Evolutionary conservation across 1,140 invertebrate genomes (phyloP).

Genomic region (Danaus plexippus): DNA sequence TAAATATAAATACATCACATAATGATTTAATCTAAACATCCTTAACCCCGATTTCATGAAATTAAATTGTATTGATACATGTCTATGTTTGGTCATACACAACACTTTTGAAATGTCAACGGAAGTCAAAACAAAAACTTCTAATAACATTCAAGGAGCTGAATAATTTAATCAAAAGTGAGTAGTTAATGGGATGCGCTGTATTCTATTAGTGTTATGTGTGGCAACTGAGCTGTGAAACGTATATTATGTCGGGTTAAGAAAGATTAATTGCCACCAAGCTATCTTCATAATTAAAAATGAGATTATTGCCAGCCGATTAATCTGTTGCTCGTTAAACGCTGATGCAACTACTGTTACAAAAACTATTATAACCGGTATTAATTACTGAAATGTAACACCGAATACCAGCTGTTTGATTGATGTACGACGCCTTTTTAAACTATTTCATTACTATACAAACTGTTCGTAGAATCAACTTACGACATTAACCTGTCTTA

Average conservation of each 20-base stretch:
- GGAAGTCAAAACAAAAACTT: constrained; percentile 22
- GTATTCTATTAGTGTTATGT: constrained; percentile 12
- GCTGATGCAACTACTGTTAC: constrained; percentile 31
- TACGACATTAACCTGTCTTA: no score
- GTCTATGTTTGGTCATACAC: constrained; percentile 5
- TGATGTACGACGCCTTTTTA: no score
- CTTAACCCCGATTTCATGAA: no score
- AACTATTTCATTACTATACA: no score
- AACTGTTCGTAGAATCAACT: no score
- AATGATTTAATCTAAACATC: no score
- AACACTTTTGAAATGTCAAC: constrained; percentile 21
- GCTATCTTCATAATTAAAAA: constrained; percentile 39
- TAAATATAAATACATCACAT: no score
- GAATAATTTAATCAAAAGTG: constrained; percentile 1
- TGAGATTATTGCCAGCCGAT: constrained; percentile 34
- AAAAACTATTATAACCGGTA: constrained; percentile 3
- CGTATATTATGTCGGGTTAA: constrained; percentile 52
- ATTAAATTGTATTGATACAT: constrained; percentile 17
- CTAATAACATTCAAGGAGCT: constrained; percentile 4
- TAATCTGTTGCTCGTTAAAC: constrained; percentile 28
- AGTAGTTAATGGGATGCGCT: no score
- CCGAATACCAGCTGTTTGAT: no score
- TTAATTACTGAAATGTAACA: no score
- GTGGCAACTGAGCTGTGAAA: constrained; percentile 45
- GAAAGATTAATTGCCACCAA: constrained; percentile 59